Evolutionary conservation across 2,888 invertebrate genomes (phyloP).

Genomic region (Mystacides longicornis): DNA sequence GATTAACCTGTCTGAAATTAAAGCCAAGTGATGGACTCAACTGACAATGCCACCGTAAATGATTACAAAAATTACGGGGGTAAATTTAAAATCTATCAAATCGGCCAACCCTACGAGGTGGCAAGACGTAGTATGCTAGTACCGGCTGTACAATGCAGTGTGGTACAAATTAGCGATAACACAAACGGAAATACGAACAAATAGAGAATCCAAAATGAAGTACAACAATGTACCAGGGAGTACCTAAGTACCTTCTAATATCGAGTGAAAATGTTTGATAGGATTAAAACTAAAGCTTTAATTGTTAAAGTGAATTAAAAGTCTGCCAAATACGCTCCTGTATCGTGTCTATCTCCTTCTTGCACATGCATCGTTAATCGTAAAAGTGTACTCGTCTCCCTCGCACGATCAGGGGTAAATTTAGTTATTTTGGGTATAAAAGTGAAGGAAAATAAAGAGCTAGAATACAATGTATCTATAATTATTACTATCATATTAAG

Average conservation of each 20-base stretch:
- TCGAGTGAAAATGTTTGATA: slow-evolving; percentile 25
- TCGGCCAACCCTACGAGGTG: too few species aligned
- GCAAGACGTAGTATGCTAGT: too few species aligned
- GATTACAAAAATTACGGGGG: too few species aligned
- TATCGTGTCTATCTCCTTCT: neutral
- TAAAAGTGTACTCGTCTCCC: slow-evolving; percentile 1
- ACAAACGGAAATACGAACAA: slow-evolving; percentile 11
- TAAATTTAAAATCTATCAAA: too few species aligned
- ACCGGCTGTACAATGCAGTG: too few species aligned
- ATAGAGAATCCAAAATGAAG: neutral
- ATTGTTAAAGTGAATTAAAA: slow-evolving; percentile 28
- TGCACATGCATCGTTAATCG: neutral
- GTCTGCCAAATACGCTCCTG: slow-evolving; percentile 3
- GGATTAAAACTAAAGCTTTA: slow-evolving; percentile 28
- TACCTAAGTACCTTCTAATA: neutral
- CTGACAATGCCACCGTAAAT: too few species aligned
- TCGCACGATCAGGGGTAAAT: neutral
- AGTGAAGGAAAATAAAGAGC: slow-evolving; percentile 12
- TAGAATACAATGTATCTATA: slow-evolving; percentile 9
- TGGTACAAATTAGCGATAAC: too few species aligned
- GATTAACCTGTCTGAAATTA: too few species aligned
- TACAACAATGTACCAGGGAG: neutral
- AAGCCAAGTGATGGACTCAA: too few species aligned
- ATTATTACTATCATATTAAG: too few species aligned
- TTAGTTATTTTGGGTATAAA: slow-evolving; percentile 1